phyloP scores from a whole-genome alignment of 1,140 invertebrate genomes.

The Campoletis sonorensis region DNA sequence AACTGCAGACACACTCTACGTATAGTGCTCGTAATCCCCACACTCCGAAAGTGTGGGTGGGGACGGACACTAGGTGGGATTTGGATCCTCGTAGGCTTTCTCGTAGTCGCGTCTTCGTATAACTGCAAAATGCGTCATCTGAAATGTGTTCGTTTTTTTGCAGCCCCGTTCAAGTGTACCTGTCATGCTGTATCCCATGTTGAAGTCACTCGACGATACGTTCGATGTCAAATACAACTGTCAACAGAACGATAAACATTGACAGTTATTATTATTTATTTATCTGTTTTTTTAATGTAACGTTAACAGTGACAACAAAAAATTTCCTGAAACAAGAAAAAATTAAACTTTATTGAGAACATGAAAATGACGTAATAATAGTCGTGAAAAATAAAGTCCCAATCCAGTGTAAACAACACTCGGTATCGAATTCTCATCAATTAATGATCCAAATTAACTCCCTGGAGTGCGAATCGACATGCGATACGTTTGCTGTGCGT shows the following conservation, averaged over 20 bases:
- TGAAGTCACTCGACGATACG: constrained; percentile 88
- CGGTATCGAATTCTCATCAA: constrained; percentile 44
- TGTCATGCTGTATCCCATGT: constrained; percentile 92
- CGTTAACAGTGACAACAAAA: too few relatives aligned
- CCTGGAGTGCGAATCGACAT: constrained; percentile 21
- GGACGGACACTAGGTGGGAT: constrained; percentile 75
- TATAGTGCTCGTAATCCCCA: constrained; percentile 72
- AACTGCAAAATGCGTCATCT: constrained; percentile 91
- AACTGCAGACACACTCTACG: constrained; percentile 59
- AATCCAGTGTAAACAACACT: neutral
- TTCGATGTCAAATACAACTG: constrained; percentile 87
- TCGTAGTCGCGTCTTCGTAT: constrained; percentile 82
- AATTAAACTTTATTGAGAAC: neutral
- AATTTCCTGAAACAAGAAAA: neutral
- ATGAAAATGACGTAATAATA: neutral
- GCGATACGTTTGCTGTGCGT: constrained; percentile 26
- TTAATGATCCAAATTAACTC: constrained; percentile 43
- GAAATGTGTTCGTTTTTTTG: constrained; percentile 85
- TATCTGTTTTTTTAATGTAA: constrained; percentile 14
- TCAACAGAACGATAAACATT: constrained; percentile 54
- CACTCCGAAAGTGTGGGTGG: constrained; percentile 73
- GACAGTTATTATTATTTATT: constrained; percentile 21
- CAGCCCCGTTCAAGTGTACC: constrained; percentile 89
- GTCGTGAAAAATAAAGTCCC: neutral
- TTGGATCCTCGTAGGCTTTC: constrained; percentile 74